phyloP scores from a whole-genome alignment of 2,113 vertebrate genomes.

The Recurvirostra avosetta region DNA sequence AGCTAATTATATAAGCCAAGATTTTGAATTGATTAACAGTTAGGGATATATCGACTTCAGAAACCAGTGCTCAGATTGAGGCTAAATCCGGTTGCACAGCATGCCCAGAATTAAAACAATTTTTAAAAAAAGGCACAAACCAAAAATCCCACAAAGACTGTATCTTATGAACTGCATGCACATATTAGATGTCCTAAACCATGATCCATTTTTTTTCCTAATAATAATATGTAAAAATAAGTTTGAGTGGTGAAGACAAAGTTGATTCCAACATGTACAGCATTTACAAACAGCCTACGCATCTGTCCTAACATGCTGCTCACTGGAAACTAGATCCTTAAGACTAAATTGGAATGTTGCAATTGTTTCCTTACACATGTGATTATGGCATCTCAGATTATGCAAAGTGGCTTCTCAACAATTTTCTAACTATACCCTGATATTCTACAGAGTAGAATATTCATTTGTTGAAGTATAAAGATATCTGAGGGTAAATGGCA shows the following conservation, averaged over 20 bases:
- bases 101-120: background rate
- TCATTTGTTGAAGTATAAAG: background rate
- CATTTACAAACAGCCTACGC: background rate
- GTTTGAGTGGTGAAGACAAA: background rate
- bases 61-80: background rate
- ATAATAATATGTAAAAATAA: background rate
- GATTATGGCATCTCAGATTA: background rate
- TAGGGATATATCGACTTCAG: background rate
- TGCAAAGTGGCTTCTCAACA: background rate
- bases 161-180: background rate
- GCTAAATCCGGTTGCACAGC: background rate
- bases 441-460: background rate
- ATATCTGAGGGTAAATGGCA: background rate
- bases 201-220: background rate
- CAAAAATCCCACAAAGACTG: background rate
- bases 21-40: background rate
- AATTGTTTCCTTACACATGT: slow-evolving; percentile 11
- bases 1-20: background rate
- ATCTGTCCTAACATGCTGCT: slow-evolving; percentile 13
- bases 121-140: background rate
- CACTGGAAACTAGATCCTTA: slow-evolving; percentile 5
- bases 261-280: background rate
- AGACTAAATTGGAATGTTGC: slow-evolving; percentile 4
- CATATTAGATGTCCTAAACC: background rate
- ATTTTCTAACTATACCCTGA: background rate